Percentiles rank a stretch among this genome's conserved stretches.
Evolutionary conservation across 2,888 invertebrate genomes (phyloP).

Genomic region (Apotomis betuletana): DNA sequence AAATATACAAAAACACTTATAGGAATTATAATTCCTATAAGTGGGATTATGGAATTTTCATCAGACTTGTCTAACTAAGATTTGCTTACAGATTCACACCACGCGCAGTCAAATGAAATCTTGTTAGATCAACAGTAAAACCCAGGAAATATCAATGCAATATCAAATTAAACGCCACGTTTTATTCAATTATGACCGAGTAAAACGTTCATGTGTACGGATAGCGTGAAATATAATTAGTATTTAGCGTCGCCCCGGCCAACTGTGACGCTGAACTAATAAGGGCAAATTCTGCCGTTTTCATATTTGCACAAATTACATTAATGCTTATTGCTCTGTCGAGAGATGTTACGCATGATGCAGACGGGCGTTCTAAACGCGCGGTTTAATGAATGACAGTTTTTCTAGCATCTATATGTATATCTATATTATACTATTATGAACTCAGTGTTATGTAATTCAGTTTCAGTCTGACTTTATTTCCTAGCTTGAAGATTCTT

Average conservation of each 20-base stretch:
- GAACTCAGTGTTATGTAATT: too few relatives aligned
- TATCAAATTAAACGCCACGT: constrained; percentile 3
- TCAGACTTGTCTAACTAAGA: too few relatives aligned
- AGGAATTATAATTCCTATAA: too few relatives aligned
- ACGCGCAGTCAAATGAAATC: not conserved
- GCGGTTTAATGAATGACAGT: not conserved
- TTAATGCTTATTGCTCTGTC: constrained; percentile 71
- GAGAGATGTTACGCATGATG: constrained; percentile 54
- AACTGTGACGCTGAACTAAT: constrained; percentile 68
- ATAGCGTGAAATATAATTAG: constrained; percentile 54
- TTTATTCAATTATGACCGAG: constrained; percentile 28
- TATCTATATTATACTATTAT: too few relatives aligned
- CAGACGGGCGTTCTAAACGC: constrained; percentile 56
- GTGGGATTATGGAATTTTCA: too few relatives aligned
- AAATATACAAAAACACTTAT: too few relatives aligned
- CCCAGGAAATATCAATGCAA: not conserved
- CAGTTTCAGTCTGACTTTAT: too few relatives aligned
- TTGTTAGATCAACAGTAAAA: not conserved
- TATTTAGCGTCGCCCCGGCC: constrained; percentile 57
- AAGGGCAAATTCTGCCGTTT: constrained; percentile 71
- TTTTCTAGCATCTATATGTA: too few relatives aligned
- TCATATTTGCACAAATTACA: constrained; percentile 78
- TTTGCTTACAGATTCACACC: too few relatives aligned
- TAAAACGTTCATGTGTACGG: constrained; percentile 14
- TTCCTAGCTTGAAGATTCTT: too few relatives aligned